Evolutionary conservation across 2,113 vertebrate species (phyloP).

Genomic region (Carollia perspicillata): DNA sequence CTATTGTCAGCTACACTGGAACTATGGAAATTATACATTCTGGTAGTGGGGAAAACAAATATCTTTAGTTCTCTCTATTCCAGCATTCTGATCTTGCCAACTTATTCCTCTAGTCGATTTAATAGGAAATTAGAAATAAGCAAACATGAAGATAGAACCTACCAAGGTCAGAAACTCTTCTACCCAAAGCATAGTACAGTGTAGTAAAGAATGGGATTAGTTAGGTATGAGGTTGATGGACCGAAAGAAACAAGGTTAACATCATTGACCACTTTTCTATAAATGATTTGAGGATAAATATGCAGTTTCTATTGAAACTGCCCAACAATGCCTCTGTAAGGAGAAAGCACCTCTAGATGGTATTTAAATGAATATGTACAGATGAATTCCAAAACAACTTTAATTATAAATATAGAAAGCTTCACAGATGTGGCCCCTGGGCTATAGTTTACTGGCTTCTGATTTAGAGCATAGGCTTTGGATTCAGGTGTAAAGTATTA

Average conservation of each 20-base stretch:
- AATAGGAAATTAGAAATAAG: neutral
- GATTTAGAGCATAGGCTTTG: neutral
- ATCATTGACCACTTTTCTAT: neutral
- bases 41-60: neutral
- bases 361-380: neutral
- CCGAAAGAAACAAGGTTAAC: neutral
- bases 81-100: neutral
- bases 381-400: neutral
- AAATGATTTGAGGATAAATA: neutral
- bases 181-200: neutral
- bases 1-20: neutral
- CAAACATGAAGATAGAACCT: neutral
- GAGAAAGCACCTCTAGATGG: neutral
- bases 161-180: neutral
- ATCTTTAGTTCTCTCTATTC: neutral
- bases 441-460: neutral
- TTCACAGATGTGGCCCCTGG: neutral
- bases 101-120: neutral
- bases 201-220: neutral
- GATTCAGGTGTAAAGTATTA: neutral
- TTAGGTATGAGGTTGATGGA: neutral
- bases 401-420: neutral
- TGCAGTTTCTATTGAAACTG: neutral
- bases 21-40: neutral
- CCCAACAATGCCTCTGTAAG: neutral